These are phyloP conservation scores for Gasterosteus nipponicus DNA, from an alignment of 2,113 vertebrate genomes.

Conservation along the genomic window DNA sequence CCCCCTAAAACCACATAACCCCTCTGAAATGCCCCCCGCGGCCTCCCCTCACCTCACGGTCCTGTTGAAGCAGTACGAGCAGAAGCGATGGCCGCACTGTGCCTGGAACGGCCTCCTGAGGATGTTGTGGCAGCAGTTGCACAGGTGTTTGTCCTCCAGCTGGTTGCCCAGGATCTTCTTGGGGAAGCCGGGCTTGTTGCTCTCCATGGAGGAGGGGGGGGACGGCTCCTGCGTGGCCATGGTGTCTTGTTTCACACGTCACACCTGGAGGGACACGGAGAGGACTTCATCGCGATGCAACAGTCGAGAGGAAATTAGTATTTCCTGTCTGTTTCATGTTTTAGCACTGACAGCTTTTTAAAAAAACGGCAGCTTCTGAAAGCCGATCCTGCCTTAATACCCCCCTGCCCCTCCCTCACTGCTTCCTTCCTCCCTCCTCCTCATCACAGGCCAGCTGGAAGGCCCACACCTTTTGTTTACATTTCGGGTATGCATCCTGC, in stretches of 20 bases:
- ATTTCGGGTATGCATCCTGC: constrained; percentile 47
- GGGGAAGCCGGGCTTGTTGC: constrained; percentile 89
- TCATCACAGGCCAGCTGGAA: constrained; percentile 55
- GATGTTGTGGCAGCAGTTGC: constrained; percentile 91
- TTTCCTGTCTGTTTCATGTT: background rate
- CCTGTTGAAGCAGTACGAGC: constrained; percentile 89
- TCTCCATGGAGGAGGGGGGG: constrained; percentile 88
- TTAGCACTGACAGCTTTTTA: background rate
- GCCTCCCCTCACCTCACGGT: constrained; percentile 69
- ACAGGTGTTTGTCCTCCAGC: constrained; percentile 94
- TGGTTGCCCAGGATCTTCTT: constrained; percentile 90
- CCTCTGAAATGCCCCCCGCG: too few relatives aligned
- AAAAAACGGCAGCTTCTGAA: background rate
- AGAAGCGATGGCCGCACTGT: constrained; percentile 97
- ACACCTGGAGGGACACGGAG: constrained; percentile 45
- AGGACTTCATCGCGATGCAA: background rate
- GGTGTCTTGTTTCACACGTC: constrained; percentile 67
- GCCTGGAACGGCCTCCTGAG: constrained; percentile 92
- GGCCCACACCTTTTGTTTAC: constrained; percentile 79
- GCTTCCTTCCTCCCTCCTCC: background rate
- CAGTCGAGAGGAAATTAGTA: background rate
- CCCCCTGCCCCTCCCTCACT: background rate
- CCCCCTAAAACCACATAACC: background rate
- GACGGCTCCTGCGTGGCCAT: constrained; percentile 85
- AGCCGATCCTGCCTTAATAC: background rate